Evolutionary conservation across 2,888 invertebrate species (phyloP).

Genomic region (Microplitis manilae): DNA sequence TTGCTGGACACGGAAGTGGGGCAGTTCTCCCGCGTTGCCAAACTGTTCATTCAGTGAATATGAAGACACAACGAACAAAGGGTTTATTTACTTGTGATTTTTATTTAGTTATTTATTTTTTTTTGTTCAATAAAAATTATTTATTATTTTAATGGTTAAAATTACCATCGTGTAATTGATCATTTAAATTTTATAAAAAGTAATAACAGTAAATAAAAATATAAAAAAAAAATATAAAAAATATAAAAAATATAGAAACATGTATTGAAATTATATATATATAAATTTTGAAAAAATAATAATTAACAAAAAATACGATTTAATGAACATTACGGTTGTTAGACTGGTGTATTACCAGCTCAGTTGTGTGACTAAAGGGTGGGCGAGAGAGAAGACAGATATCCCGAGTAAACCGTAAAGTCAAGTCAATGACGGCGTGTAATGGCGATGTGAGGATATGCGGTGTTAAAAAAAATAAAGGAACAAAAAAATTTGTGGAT

Average conservation of each 20-base stretch:
- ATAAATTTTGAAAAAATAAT: too few relatives aligned
- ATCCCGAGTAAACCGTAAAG: constrained; percentile 19
- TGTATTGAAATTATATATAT: too few relatives aligned
- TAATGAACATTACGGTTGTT: constrained; percentile 63
- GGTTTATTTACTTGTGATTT: constrained; percentile 32
- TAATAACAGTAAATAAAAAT: neutral
- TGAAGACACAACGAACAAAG: too few relatives aligned
- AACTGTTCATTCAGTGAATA: too few relatives aligned
- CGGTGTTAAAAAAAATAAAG: constrained; percentile 4
- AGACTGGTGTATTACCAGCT: constrained; percentile 55
- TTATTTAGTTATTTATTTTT: neutral
- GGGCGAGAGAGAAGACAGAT: constrained; percentile 25
- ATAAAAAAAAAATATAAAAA: neutral
- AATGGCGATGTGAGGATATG: constrained; percentile 14
- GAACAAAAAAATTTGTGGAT: constrained; percentile 18
- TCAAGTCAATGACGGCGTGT: constrained; percentile 24
- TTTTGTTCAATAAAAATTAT: neutral
- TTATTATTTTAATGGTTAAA: neutral
- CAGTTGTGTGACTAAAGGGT: constrained; percentile 44
- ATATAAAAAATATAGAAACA: too few relatives aligned
- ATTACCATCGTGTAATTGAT: neutral
- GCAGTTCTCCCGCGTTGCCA: too few relatives aligned
- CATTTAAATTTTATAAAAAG: neutral
- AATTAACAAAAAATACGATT: too few relatives aligned
- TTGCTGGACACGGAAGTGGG: too few relatives aligned